Percentiles rank a stretch among this genome's conserved stretches.
Conservation (phyloP, 1,140 invertebrate species). For the Macrosteles quadrilineatus region DNA sequence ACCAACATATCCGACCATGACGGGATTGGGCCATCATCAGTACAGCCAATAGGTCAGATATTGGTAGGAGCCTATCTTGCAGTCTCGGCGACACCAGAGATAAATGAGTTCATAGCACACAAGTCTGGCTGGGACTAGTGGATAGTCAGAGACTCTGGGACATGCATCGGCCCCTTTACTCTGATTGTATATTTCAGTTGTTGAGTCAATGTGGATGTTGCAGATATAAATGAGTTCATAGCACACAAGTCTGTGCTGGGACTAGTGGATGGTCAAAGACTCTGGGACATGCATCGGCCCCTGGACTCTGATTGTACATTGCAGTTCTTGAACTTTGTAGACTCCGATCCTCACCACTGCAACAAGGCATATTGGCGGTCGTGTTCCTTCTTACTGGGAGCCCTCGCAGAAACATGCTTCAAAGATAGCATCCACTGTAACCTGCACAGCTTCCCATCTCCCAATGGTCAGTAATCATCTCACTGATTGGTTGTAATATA, state of each 20-base stretch:
- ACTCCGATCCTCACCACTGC: slow-evolving; percentile 64
- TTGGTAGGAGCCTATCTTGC: no score
- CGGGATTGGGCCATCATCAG: no score
- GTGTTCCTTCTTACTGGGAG: slow-evolving; percentile 85
- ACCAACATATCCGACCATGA: no score
- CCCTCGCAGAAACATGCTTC: slow-evolving; percentile 73
- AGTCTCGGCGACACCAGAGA: no score
- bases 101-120: slow-evolving; percentile 70
- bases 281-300: slow-evolving; percentile 94
- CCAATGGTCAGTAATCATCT: slow-evolving; percentile 60
- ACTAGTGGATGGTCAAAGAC: slow-evolving; percentile 67
- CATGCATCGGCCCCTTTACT: no score
- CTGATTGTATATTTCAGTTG: not conserved
- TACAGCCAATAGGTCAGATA: no score
- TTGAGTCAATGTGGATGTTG: slow-evolving; percentile 40
- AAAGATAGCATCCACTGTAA: slow-evolving; percentile 74
- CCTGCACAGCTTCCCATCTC: slow-evolving; percentile 83
- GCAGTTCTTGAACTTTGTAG: slow-evolving; percentile 75
- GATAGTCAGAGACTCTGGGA: no score
- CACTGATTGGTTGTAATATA: slow-evolving; percentile 21
- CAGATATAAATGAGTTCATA: slow-evolving; percentile 75
- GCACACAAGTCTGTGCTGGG: slow-evolving; percentile 75
- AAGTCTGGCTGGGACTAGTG: no score
- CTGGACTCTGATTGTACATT: slow-evolving; percentile 77
- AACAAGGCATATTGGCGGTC: slow-evolving; percentile 90